Evolutionary conservation across 2,797 vertebrate species (phyloP).

Genomic region (Paguma larvata): DNA sequence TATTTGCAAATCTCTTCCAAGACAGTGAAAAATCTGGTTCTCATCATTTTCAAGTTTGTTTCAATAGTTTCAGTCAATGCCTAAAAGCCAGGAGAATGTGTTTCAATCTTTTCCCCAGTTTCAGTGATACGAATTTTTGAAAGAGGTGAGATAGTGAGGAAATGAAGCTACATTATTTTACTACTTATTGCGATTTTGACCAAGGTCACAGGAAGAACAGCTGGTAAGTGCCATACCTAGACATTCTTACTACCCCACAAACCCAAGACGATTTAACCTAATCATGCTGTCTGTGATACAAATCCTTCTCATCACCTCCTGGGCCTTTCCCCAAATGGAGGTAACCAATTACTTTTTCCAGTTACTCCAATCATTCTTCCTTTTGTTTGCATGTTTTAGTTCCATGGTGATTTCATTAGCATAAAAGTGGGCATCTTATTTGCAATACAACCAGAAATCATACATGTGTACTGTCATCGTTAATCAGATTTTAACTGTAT

Average conservation of each 20-base stretch:
- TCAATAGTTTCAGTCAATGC: no score
- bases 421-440: background rate
- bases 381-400: background rate
- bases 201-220: background rate
- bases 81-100: background rate
- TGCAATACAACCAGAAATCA: background rate
- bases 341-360: background rate
- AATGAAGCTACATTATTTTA: background rate
- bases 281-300: background rate
- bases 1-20: background rate
- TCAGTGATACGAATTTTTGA: background rate
- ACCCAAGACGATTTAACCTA: background rate
- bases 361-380: background rate
- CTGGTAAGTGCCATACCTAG: background rate
- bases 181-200: background rate
- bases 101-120: background rate
- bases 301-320: background rate
- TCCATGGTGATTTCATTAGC: background rate
- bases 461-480: background rate
- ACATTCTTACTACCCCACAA: background rate
- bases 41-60: background rate
- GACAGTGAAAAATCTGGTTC: background rate
- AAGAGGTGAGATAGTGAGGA: background rate
- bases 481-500: background rate
- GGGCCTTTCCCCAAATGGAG: background rate